Evolutionary conservation across 2,888 invertebrate species (phyloP).

Genomic region (Leptothorax acervorum): DNA sequence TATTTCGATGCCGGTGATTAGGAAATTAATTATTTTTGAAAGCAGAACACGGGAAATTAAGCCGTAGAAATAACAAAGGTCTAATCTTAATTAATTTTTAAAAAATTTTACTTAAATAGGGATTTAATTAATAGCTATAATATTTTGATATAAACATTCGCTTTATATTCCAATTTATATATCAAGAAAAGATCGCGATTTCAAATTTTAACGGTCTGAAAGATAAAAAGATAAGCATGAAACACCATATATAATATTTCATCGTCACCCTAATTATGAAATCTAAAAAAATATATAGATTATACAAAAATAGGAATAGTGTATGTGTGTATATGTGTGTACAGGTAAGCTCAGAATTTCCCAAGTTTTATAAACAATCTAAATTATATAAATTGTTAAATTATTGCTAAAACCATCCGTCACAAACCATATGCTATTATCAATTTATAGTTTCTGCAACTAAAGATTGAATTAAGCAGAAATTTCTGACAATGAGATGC

Average conservation of each 20-base stretch:
- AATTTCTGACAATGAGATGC: neutral
- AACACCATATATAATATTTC: slow-evolving; percentile 18
- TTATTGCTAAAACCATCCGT: slow-evolving; percentile 10
- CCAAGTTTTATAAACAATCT: neutral
- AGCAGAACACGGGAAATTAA: neutral
- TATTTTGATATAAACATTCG: neutral
- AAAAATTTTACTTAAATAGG: neutral
- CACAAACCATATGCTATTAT: neutral
- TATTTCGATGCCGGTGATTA: neutral
- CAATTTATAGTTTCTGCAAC: neutral
- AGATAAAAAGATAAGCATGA: neutral
- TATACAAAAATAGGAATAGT: neutral
- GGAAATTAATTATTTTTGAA: neutral
- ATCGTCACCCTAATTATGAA: slow-evolving; percentile 40
- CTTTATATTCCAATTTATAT: neutral
- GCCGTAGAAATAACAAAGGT: neutral
- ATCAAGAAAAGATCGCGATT: neutral
- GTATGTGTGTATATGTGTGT: neutral
- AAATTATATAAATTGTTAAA: slow-evolving; percentile 35
- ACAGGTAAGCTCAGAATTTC: neutral
- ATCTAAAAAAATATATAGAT: neutral
- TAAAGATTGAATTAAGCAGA: neutral
- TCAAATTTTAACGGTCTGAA: neutral
- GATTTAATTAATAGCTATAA: neutral
- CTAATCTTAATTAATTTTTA: neutral